Conservation (phyloP, 2,888 invertebrate genomes). For the Cantharis lateralis region DNA sequence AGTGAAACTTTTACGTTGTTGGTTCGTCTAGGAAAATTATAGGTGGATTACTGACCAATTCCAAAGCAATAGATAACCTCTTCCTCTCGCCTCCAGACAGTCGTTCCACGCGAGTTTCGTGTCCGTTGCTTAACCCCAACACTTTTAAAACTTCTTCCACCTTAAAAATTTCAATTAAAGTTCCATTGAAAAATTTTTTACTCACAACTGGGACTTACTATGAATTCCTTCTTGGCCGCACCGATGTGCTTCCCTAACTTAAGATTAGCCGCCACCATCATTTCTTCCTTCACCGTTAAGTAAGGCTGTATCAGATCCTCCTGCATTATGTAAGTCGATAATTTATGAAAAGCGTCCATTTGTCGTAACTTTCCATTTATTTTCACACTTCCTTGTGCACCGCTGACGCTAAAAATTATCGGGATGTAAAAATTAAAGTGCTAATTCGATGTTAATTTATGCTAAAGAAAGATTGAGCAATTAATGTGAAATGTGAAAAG, state of each 20-base stretch:
- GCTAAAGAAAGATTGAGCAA: background rate
- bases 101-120: conserved; percentile 66
- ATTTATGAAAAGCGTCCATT: conserved; percentile 71
- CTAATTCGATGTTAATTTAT: background rate
- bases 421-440: background rate
- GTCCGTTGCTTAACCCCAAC: conserved; percentile 69
- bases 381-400: conserved; percentile 68
- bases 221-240: background rate
- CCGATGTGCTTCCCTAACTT: conserved; percentile 63
- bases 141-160: conserved; percentile 75
- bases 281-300: conserved; percentile 74
- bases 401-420: conserved; percentile 53
- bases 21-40: conserved; percentile 83
- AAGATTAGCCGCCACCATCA: conserved; percentile 74
- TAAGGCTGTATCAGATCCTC: conserved; percentile 73
- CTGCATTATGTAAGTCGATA: conserved; percentile 83
- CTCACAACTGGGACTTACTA: conserved; percentile 2
- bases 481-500: background rate
- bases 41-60: conserved; percentile 82
- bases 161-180: conserved; percentile 55
- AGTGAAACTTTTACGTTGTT: conserved; percentile 64
- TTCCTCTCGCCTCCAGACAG: conserved; percentile 81
- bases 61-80: conserved; percentile 75
- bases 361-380: conserved; percentile 72
- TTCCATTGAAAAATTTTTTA: too few relatives aligned